Conservation (phyloP, 1,140 invertebrate genomes). For the Gonioctena quinquepunctata region DNA sequence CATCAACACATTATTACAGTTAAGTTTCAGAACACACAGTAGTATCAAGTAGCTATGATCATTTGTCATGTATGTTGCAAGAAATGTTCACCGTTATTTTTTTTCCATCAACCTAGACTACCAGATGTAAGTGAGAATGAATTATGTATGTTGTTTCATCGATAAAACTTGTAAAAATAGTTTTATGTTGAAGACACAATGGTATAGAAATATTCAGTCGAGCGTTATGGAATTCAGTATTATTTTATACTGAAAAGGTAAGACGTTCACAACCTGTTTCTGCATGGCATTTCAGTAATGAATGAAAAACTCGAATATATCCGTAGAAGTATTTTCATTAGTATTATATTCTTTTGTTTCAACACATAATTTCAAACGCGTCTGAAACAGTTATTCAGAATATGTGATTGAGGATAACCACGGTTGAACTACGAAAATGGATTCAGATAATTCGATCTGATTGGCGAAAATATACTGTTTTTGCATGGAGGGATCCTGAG, state of each 20-base stretch:
- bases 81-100: too few relatives aligned
- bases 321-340: too few relatives aligned
- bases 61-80: too few relatives aligned
- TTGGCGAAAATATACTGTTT: too few relatives aligned
- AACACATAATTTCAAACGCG: not conserved
- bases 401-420: too few relatives aligned
- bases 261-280: not conserved
- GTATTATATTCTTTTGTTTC: not conserved
- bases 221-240: not conserved
- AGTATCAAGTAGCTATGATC: too few relatives aligned
- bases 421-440: too few relatives aligned
- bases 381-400: not conserved
- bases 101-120: too few relatives aligned
- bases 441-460: too few relatives aligned
- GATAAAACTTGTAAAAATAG: not conserved
- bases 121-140: not conserved
- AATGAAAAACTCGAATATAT: not conserved
- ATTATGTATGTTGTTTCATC: not conserved
- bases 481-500: too few relatives aligned
- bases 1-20: too few relatives aligned
- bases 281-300: not conserved
- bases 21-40: too few relatives aligned
- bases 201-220: not conserved
- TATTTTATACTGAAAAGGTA: not conserved
- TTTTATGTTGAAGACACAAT: not conserved